Base-by-base conservation (phyloP, 2,797 vertebrate species). In the Okamejei kenojei region DNA sequence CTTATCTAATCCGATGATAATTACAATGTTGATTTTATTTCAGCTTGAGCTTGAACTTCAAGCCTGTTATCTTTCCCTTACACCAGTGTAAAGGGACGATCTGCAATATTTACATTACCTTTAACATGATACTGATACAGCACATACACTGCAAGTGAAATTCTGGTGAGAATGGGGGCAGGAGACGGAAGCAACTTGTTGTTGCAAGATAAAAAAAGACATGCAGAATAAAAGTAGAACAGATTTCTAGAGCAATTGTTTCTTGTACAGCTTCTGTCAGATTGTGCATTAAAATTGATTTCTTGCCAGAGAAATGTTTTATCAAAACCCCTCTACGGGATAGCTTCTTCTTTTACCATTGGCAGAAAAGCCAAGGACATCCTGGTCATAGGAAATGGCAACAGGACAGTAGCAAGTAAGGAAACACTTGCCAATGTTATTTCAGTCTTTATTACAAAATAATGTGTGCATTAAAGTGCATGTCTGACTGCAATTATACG, bases 1-100 rank as follows among this genome's bases (percentile, higher is more conserved):
- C 99, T 95, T 97, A 95, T 95, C 98, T 97, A 94, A 98, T 96
- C 94, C 98, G 92, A 99, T 94, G 68, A 96, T 97, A 93, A 99
- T 94, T 93, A 95, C 94, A 92, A 98, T 99, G 94, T 98, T 94
- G 98, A 97, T 94, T 96, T 93, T 91, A 99, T 98, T 96, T 99
- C 98, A 95, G 98, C 97, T 97, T 97, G 98, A 94, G 98, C 97
- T 96, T 97, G 97, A 93, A 97, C 96, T 95, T 99, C 98, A 93
- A 99, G 97, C 65, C 99, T 98, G 94, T 98, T 97, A 93, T 97
- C 98, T 94, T 99, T 98, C 93, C 99, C 99, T 94, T 97, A 98
- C 94, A 98, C 93, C 58, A 99, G 96, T 90, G 98, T 98, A 79
- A 97, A 96, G 94, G 98, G 98, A 90, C 98, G 96, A 79, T 98